Evolutionary conservation across 2,797 vertebrate genomes (phyloP).

Genomic region (Gymnocypris eckloni): DNA sequence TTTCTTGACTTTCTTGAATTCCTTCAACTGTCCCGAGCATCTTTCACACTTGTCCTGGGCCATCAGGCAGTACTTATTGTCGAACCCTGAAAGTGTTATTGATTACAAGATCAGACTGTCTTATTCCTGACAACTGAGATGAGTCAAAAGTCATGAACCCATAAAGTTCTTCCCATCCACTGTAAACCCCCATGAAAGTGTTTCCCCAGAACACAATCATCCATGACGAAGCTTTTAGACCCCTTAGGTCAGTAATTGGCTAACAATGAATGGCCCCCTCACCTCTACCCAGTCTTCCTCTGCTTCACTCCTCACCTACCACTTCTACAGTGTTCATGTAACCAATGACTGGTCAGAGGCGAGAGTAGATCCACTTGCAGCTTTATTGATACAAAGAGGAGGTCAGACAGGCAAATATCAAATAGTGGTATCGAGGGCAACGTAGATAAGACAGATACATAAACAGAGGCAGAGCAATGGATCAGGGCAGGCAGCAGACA

Average conservation of each 20-base stretch:
- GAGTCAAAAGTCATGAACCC: constrained; percentile 42
- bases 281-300: constrained; percentile 60
- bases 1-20: neutral
- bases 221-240: constrained; percentile 63
- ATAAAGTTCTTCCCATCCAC: constrained; percentile 23
- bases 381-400: too few relatives aligned
- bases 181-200: neutral
- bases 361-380: too few relatives aligned
- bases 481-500: too few relatives aligned
- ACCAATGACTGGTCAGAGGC: too few relatives aligned
- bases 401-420: too few relatives aligned
- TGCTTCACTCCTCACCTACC: constrained; percentile 50
- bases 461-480: too few relatives aligned
- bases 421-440: too few relatives aligned
- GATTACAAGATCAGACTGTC: constrained; percentile 23
- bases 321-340: constrained; percentile 48
- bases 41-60: neutral
- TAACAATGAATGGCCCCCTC: constrained; percentile 70
- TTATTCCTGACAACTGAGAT: constrained; percentile 54
- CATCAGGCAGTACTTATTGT: neutral
- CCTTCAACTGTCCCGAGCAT: neutral
- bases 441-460: too few relatives aligned
- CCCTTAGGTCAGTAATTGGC: constrained; percentile 71
- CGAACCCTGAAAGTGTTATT: constrained; percentile 5
- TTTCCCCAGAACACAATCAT: constrained; percentile 27